These are phyloP conservation scores for Pogonognathellus flavescens DNA, from an alignment of 1,140 invertebrate species.

Conservation along the genomic window DNA sequence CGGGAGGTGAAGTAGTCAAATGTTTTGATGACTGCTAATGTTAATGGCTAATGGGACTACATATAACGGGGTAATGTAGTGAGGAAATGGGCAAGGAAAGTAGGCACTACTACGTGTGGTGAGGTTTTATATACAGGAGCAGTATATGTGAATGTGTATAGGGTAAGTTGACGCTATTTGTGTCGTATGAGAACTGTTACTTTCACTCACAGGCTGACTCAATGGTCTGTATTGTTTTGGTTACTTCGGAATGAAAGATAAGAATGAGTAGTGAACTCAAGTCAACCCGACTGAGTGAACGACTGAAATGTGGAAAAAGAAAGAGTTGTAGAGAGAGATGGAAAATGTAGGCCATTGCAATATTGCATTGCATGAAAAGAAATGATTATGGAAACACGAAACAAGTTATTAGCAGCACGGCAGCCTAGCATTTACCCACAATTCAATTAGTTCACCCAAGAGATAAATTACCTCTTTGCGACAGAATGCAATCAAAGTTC, in stretches of 20 bases:
- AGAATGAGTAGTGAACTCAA: constrained; percentile 23
- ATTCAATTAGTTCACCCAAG: constrained; percentile 56
- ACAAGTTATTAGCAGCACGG: constrained; percentile 56
- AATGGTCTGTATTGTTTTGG: not conserved
- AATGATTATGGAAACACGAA: constrained; percentile 55
- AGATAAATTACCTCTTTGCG: constrained; percentile 51
- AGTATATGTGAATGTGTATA: too few relatives aligned
- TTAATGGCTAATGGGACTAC: constrained; percentile 32
- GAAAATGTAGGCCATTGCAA: constrained; percentile 53
- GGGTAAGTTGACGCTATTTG: too few relatives aligned
- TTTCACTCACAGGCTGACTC: too few relatives aligned
- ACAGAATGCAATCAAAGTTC: constrained; percentile 34
- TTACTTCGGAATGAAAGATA: constrained; percentile 34
- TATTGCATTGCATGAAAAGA: constrained; percentile 56
- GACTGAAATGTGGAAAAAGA: not conserved
- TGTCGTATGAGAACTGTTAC: too few relatives aligned
- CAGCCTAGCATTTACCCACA: constrained; percentile 48
- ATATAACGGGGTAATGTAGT: not conserved
- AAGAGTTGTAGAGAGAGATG: not conserved
- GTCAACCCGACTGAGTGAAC: not conserved
- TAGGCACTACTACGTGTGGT: too few relatives aligned
- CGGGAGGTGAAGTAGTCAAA: constrained; percentile 46
- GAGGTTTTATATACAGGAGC: too few relatives aligned
- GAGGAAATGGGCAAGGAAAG: not conserved
- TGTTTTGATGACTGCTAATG: constrained; percentile 46